Evolutionary conservation across 2,888 invertebrate genomes (phyloP), one percentile per base, ranked within the genome.

Genomic region (Drosophila buzzatii): DNA sequence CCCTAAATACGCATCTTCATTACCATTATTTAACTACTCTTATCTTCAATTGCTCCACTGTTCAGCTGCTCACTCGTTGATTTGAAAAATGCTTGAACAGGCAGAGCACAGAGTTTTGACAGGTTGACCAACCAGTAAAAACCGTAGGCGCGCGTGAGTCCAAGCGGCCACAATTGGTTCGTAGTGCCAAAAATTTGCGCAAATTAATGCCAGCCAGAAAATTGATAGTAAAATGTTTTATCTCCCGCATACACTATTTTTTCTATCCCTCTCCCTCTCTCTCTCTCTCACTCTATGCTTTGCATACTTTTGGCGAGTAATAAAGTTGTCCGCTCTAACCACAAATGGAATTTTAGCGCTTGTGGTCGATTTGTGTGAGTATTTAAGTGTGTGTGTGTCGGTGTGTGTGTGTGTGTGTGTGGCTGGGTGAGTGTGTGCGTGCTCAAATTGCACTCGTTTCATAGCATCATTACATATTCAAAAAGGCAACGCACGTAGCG

Each of bases 401-500:
- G 47, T 51, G 60, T 53, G 52, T 20, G 52, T 39, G 55, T 61
- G 61, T 49, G 53, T 57, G 56, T 68, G 70, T 31, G 12, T 42
- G 62, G 37, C 41, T 68, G 70, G n/a, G 12, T 31, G 12, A 7
- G 37, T 53, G 66, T 85, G 73, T 81, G 79, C 72, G 76, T 73
- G 72, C 51, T 51, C 49, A 87, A 81, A 89, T 89, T 84, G 81
- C 87, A 81, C 76, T 86, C 73, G 73, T 67, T 82, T 73, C 67
- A 61, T 70, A 67, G 70, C 75, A 72, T 86, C 89, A 84, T 84
- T 84, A 83, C 66, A 86, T 81, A 85, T 84, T 89, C 84, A 84
- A 86, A 84, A 86, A 86, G 89, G 86, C 89, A 81, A 68, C 84
- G 81, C 87, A 89, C 89, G 84, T 89, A 83, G 79, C 55, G 53